A percentile compares a stretch with the other conserved stretches of the same genome.
Conservation (phyloP, 2,797 vertebrate species). For the Limnodromus scolopaceus region DNA sequence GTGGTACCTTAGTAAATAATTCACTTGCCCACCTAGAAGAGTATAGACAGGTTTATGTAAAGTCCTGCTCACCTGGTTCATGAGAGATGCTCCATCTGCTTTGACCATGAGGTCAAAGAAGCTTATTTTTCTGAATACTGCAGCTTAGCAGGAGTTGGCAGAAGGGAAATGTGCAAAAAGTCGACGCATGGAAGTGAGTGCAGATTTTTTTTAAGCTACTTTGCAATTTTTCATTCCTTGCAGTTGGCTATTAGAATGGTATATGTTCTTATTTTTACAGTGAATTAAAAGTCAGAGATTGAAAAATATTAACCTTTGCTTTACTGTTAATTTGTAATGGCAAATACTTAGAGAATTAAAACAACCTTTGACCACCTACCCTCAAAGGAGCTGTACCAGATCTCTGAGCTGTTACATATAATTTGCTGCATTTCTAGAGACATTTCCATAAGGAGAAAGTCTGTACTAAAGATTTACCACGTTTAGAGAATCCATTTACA, state of each 20-base stretch:
- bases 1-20: not conserved
- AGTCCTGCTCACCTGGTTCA: not conserved
- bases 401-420: not conserved
- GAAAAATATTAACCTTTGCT: slow-evolving; percentile 32
- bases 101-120: not conserved
- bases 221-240: not conserved
- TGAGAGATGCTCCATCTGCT: not conserved
- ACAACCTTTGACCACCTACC: not conserved
- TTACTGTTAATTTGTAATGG: slow-evolving; percentile 49
- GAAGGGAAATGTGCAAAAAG: not conserved
- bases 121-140: not conserved
- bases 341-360: not conserved
- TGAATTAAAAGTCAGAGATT: not conserved
- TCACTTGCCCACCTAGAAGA: not conserved
- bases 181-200: accelerated
- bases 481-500: not conserved
- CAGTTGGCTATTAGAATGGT: not conserved
- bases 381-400: not conserved
- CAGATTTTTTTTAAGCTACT: not conserved
- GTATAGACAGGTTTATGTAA: not conserved
- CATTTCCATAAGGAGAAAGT: not conserved
- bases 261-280: not conserved
- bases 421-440: not conserved
- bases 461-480: not conserved
- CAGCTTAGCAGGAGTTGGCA: not conserved